Conservation (phyloP, 2,113 vertebrate genomes). For the Nyctereutes procyonoides region DNA sequence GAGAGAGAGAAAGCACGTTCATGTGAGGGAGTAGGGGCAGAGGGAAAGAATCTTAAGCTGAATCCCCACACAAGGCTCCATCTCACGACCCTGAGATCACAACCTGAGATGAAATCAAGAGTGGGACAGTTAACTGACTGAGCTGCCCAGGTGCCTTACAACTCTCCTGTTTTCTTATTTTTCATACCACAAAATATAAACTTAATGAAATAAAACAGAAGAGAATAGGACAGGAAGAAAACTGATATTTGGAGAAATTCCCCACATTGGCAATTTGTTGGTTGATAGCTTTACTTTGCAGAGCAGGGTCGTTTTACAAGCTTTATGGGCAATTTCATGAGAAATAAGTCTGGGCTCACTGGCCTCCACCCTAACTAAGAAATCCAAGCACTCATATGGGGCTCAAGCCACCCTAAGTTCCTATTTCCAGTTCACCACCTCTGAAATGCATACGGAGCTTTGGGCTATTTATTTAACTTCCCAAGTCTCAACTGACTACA, state of each 20-base stretch:
- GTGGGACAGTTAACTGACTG: neutral
- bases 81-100: neutral
- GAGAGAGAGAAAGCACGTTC: neutral
- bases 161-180: neutral
- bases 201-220: neutral
- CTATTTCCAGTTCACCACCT: neutral
- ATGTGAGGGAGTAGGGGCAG: neutral
- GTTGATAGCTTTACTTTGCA: neutral
- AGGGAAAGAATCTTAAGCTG: neutral
- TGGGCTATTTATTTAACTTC: neutral
- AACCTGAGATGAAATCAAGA: neutral
- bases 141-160: neutral
- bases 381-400: fast-evolving
- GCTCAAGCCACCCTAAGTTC: fast-evolving
- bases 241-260: neutral
- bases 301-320: neutral
- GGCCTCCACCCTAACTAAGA: neutral
- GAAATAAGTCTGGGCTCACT: neutral
- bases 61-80: neutral
- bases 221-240: neutral
- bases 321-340: neutral
- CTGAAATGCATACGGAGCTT: no score
- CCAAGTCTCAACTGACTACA: neutral
- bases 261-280: no score
- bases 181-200: neutral